These are phyloP conservation scores for Sarcophaga rosellei DNA, from an alignment of 2,888 invertebrate species.

Conservation along the genomic window DNA sequence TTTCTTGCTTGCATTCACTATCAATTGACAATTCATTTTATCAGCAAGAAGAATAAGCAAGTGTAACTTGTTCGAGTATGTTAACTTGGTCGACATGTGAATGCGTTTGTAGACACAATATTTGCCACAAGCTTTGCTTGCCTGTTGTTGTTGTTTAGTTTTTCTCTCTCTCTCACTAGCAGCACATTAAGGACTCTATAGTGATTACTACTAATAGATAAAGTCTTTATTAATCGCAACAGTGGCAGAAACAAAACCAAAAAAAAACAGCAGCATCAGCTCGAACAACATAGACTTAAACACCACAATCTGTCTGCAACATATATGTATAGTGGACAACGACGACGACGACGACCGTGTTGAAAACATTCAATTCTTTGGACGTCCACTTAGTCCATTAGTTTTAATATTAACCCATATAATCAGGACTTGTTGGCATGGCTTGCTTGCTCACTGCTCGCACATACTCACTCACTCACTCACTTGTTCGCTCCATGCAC, in stretches of 20 bases:
- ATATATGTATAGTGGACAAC: slow-evolving; percentile 36
- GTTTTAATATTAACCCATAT: slow-evolving; percentile 55
- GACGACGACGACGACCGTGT: slow-evolving; percentile 39
- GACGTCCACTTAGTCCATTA: background rate
- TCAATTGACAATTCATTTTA: slow-evolving; percentile 66
- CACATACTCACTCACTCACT: slow-evolving; percentile 51
- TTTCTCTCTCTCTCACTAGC: slow-evolving; percentile 16
- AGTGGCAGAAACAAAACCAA: slow-evolving; percentile 40
- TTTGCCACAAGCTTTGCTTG: slow-evolving; percentile 63
- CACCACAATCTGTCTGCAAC: slow-evolving; percentile 42
- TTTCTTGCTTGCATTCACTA: slow-evolving; percentile 17
- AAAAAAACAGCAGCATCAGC: slow-evolving; percentile 20
- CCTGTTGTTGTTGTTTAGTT: no score
- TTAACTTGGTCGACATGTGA: slow-evolving; percentile 70
- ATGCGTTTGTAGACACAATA: slow-evolving; percentile 68
- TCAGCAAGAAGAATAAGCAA: slow-evolving; percentile 14
- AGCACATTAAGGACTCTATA: slow-evolving; percentile 57
- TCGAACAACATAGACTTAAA: slow-evolving; percentile 31
- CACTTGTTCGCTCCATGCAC: background rate
- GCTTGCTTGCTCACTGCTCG: slow-evolving; percentile 36
- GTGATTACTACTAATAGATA: slow-evolving; percentile 78
- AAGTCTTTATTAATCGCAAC: slow-evolving; percentile 69
- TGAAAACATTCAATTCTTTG: slow-evolving; percentile 32
- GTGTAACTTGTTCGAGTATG: slow-evolving; percentile 50
- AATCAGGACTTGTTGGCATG: slow-evolving; percentile 1